These are phyloP conservation scores for Sciurus vulgaris DNA, from an alignment of 2,797 vertebrate genomes.

Conservation along the genomic window DNA sequence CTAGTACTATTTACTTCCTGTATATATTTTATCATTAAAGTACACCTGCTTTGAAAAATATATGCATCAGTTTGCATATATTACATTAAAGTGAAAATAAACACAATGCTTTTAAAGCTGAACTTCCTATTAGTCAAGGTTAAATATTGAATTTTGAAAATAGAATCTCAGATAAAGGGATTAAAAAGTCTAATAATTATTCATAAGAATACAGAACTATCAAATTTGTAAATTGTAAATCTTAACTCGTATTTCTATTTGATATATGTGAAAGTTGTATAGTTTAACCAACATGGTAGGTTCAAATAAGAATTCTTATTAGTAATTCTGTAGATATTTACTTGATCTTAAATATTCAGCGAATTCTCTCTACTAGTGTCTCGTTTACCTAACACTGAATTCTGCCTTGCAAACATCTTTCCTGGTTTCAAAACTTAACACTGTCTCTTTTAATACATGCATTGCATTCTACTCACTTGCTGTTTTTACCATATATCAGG, in stretches of 20 bases:
- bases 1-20: neutral
- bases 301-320: neutral
- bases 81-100: neutral
- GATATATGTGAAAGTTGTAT: neutral
- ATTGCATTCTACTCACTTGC: neutral
- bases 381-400: neutral
- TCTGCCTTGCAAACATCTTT: neutral
- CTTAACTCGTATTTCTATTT: neutral
- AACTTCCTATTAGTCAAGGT: neutral
- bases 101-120: neutral
- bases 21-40: neutral
- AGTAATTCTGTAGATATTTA: neutral
- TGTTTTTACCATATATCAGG: neutral
- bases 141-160: conserved; percentile 50
- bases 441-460: neutral
- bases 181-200: neutral
- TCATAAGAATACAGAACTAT: neutral
- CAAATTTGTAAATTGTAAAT: neutral
- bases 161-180: neutral
- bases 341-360: neutral
- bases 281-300: neutral
- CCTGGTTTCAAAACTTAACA: neutral
- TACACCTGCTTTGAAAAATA: neutral
- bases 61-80: neutral
- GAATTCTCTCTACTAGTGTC: neutral